Conservation (phyloP, 1,140 invertebrate genomes). For the Amphibalanus amphitrite region DNA sequence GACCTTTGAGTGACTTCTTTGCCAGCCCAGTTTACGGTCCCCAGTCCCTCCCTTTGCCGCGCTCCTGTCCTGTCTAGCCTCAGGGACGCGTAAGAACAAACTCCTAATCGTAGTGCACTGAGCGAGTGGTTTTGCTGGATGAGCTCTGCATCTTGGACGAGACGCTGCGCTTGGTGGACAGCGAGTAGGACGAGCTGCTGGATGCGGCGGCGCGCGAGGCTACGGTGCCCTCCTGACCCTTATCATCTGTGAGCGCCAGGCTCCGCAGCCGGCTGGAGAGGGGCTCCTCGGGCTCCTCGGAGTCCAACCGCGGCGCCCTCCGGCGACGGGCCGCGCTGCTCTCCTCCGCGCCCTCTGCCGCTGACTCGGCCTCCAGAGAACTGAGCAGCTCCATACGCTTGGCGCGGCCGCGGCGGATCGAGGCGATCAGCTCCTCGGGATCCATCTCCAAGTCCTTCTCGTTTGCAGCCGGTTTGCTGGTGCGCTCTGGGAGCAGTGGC, state of each 20-base stretch:
- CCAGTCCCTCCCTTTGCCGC: no score
- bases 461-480: neutral
- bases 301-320: no score
- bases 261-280: no score
- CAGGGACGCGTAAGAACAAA: no score
- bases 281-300: neutral
- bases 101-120: neutral
- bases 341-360: neutral
- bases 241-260: neutral
- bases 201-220: neutral
- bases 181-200: neutral
- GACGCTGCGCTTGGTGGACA: neutral
- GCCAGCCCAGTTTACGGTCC: no score
- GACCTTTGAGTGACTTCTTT: no score
- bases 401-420: neutral
- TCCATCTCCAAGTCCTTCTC: neutral
- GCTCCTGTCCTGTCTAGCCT: no score
- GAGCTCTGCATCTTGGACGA: neutral
- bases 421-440: neutral
- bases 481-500: neutral
- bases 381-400: neutral
- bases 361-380: neutral
- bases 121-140: neutral
- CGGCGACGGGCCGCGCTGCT: no score
- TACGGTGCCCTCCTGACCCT: neutral